Evolutionary conservation across 2,113 vertebrate species (phyloP), one percentile per base, ranked within the genome.

Genomic region (Empidonax traillii): DNA sequence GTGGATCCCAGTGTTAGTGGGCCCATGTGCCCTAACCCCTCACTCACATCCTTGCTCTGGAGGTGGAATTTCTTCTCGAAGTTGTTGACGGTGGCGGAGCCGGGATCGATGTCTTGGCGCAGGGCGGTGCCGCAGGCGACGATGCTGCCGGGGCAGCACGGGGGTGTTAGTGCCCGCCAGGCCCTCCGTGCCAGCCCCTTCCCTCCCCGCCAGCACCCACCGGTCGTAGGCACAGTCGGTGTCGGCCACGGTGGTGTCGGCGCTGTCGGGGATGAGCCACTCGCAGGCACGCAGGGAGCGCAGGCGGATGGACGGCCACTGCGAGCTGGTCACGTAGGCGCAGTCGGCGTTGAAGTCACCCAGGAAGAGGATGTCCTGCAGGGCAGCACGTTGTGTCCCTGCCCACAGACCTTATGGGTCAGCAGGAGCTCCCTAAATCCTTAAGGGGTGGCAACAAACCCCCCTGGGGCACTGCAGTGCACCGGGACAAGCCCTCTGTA

Each of bases 321-420:
- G 72, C 0, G 11, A 6, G 2, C 67, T 76, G 35, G 59, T 47
- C 61, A 97, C 94, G 9, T 97, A 97, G 44, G 95, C 85, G 85
- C 96, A 97, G 90, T 51, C 95, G 2, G 96, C 95, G 0, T 97
- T 97, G 96, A 97, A 97, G 66, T 97, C 96, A 0, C 91, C 84
- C 91, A 81, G 28, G 44, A 96, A 10, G 35, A 96, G 6, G 14
- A 96, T 65, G 73, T 97, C 61, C 96, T 97, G 95, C 1, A 1
- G 85, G 46, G 37, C 44, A 90, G 30, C 2, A 0, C 0, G 0
- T 37, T 37, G 53, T 56, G 75, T 84, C 41, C 27, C 58, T 58
- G 63, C 31, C 41, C 59, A 12, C 0, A 0, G 46, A 22, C 12
- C 22, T 71, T 17, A 44, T 3, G 1, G 37, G 21, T 21, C 35